Evolutionary conservation across 2,113 vertebrate genomes (phyloP).

Genomic region (Nyctibius bracteatus): DNA sequence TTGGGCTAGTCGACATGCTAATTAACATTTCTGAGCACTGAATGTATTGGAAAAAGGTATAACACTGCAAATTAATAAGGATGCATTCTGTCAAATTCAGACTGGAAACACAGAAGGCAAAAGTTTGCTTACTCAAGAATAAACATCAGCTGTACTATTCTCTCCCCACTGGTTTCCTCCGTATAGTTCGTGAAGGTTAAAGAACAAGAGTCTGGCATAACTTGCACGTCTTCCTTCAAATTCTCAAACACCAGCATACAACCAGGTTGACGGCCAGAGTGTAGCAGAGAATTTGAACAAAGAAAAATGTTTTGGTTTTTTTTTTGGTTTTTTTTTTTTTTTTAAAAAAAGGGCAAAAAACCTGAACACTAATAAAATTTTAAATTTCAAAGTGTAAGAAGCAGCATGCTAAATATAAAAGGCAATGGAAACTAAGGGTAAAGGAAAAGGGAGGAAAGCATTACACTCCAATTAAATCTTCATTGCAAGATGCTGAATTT

Average conservation of each 20-base stretch:
- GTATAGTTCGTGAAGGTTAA: background rate
- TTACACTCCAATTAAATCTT: background rate
- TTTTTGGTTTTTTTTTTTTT: no score
- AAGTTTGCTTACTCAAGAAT: background rate
- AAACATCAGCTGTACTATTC: background rate
- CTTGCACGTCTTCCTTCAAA: background rate
- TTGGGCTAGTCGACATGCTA: background rate
- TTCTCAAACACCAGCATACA: background rate
- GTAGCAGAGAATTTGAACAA: background rate
- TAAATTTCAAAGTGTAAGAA: background rate
- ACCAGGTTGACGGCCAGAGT: background rate
- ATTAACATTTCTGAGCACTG: no score
- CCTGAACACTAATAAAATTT: background rate
- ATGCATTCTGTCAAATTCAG: background rate
- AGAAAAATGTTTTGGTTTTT: background rate
- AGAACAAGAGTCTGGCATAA: background rate
- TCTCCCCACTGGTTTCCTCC: background rate
- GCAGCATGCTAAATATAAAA: background rate
- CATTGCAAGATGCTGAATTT: background rate
- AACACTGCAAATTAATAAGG: background rate
- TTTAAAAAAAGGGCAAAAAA: background rate
- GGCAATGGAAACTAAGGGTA: background rate
- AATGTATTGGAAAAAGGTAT: background rate
- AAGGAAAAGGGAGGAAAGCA: background rate
- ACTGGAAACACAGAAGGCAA: background rate